phyloP scores from a whole-genome alignment of 2,888 invertebrate species.

The Philonicus albiceps region DNA sequence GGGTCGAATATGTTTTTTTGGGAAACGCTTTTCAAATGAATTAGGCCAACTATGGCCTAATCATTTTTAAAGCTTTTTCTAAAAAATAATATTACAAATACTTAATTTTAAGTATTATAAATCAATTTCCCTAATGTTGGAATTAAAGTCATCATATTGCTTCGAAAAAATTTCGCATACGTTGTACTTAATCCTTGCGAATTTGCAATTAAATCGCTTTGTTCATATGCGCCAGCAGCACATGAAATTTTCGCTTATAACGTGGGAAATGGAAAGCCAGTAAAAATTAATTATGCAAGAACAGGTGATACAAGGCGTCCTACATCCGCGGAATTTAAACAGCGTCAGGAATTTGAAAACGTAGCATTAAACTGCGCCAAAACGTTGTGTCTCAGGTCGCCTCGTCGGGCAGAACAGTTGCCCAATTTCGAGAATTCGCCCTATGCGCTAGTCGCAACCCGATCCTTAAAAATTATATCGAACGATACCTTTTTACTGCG shows the following conservation, averaged over 20 bases:
- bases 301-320: not conserved
- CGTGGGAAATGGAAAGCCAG: not conserved
- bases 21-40: no score
- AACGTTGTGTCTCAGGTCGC: not conserved
- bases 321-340: not conserved
- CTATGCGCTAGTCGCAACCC: not conserved
- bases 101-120: not conserved
- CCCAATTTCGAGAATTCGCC: not conserved
- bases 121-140: not conserved
- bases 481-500: not conserved
- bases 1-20: no score
- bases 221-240: not conserved
- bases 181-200: not conserved
- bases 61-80: no score
- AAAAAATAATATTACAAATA: no score
- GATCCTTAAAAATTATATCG: constrained; percentile 24
- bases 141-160: not conserved
- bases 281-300: not conserved
- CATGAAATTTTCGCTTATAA: not conserved
- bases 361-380: constrained; percentile 5
- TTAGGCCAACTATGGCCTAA: no score
- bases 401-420: not conserved
- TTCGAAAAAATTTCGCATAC: not conserved
- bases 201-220: not conserved
- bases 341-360: constrained; percentile 14